phyloP scores from a whole-genome alignment of 1,140 invertebrate genomes.

The Drosophila ercepeae region DNA sequence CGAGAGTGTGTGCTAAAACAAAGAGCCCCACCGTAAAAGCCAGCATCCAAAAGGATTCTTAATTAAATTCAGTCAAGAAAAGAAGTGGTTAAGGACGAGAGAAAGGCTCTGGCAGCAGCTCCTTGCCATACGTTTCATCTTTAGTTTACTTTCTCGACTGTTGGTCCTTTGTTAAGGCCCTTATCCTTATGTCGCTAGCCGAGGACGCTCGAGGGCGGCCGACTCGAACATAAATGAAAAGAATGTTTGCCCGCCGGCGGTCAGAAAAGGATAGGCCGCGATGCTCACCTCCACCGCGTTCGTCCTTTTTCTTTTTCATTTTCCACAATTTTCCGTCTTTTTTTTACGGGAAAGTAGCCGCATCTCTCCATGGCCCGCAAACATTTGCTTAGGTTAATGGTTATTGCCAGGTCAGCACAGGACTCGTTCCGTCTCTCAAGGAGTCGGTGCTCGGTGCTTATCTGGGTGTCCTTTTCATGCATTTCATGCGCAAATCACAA shows the following conservation, averaged over 20 bases:
- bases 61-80: slow-evolving; percentile 74
- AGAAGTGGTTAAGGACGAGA: slow-evolving; percentile 37
- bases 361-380: slow-evolving; percentile 54
- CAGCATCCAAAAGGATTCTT: slow-evolving; percentile 70
- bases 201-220: slow-evolving; percentile 38
- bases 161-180: slow-evolving; percentile 60
- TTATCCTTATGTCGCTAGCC: slow-evolving; percentile 58
- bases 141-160: slow-evolving; percentile 49
- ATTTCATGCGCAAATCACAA: slow-evolving; percentile 74
- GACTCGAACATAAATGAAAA: slow-evolving; percentile 58
- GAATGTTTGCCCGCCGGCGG: slow-evolving; percentile 68
- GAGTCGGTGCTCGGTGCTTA: slow-evolving; percentile 26
- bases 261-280: slow-evolving; percentile 59
- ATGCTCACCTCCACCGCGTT: slow-evolving; percentile 16
- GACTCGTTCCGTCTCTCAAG: slow-evolving; percentile 8
- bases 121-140: slow-evolving; percentile 44
- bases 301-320: slow-evolving; percentile 38
- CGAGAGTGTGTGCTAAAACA: slow-evolving; percentile 36
- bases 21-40: slow-evolving; percentile 44
- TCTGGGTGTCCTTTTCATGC: slow-evolving; percentile 58
- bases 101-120: slow-evolving; percentile 25
- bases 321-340: slow-evolving; percentile 31
- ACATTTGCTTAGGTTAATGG: slow-evolving; percentile 76
- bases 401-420: slow-evolving; percentile 44
- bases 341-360: slow-evolving; percentile 35